Evolutionary conservation across 2,797 vertebrate species (phyloP).

Genomic region (Pangasius larnaudii): DNA sequence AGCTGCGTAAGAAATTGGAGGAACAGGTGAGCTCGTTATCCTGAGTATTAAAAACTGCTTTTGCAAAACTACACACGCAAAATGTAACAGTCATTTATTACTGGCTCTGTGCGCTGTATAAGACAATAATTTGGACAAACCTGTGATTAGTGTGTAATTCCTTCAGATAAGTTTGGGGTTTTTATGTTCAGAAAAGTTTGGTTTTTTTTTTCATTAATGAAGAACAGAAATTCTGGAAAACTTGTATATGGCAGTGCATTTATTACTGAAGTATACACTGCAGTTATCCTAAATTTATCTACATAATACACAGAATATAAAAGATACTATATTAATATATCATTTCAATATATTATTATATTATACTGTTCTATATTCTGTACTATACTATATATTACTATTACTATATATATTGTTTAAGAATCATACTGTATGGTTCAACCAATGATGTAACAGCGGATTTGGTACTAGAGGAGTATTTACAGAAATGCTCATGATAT

Average conservation of each 20-base stretch:
- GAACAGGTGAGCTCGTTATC: slow-evolving; percentile 82
- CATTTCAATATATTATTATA: too few species aligned
- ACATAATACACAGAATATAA: too few species aligned
- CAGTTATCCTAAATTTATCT: too few species aligned
- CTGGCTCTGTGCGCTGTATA: background rate
- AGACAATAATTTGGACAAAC: background rate
- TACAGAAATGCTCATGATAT: background rate
- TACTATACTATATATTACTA: too few species aligned
- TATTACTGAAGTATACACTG: too few species aligned
- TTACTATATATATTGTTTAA: background rate
- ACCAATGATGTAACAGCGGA: background rate
- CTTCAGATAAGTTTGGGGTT: too few species aligned
- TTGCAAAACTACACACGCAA: background rate
- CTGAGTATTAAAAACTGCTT: background rate
- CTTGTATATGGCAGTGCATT: background rate
- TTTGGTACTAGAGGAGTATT: background rate
- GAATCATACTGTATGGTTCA: background rate
- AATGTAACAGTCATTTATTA: background rate
- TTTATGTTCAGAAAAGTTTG: too few species aligned
- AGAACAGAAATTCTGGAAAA: too few species aligned
- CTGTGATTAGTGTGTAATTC: background rate
- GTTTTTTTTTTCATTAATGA: too few species aligned
- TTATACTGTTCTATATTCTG: too few species aligned
- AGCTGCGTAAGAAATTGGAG: slow-evolving; percentile 89
- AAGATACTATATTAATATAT: too few species aligned